phyloP scores from a whole-genome alignment of 2,113 vertebrate species.

The Thymallus thymallus region DNA sequence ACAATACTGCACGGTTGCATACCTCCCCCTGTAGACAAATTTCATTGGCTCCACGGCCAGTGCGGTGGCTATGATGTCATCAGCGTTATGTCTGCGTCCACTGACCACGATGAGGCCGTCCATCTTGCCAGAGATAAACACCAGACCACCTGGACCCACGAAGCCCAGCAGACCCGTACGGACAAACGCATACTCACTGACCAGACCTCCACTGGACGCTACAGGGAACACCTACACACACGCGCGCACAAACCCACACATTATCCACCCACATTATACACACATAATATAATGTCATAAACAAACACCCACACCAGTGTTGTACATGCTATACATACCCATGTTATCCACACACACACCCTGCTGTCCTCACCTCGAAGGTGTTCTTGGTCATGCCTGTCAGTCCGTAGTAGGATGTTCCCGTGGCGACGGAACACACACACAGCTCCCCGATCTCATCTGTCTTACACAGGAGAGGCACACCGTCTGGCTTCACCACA shows the following conservation, averaged over 20 bases:
- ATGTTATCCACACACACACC: background rate
- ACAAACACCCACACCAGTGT: too few species aligned
- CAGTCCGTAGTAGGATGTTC: slow-evolving; percentile 96
- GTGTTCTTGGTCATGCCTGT: slow-evolving; percentile 99
- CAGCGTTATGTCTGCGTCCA: slow-evolving; percentile 93
- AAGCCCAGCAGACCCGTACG: slow-evolving; percentile 94
- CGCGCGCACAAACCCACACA: background rate
- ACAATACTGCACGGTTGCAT: background rate
- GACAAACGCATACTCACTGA: slow-evolving; percentile 96
- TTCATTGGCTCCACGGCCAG: slow-evolving; percentile 98
- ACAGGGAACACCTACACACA: slow-evolving; percentile 88
- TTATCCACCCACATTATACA: too few species aligned
- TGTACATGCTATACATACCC: too few species aligned
- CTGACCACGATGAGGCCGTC: slow-evolving; percentile 98
- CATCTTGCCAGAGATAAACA: slow-evolving; percentile 98
- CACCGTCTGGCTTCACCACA: slow-evolving; percentile 93
- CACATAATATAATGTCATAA: too few species aligned
- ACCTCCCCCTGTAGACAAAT: slow-evolving; percentile 98
- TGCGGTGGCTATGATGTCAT: slow-evolving; percentile 96
- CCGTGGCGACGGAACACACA: slow-evolving; percentile 92
- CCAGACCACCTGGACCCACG: slow-evolving; percentile 93
- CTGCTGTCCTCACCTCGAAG: slow-evolving; percentile 83
- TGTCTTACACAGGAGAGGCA: slow-evolving; percentile 93
- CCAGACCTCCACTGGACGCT: slow-evolving; percentile 84
- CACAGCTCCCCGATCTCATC: slow-evolving; percentile 98